These are phyloP conservation scores for Peromyscus aztecus DNA, from an alignment of 2,797 vertebrate genomes.

Conservation along the genomic window DNA sequence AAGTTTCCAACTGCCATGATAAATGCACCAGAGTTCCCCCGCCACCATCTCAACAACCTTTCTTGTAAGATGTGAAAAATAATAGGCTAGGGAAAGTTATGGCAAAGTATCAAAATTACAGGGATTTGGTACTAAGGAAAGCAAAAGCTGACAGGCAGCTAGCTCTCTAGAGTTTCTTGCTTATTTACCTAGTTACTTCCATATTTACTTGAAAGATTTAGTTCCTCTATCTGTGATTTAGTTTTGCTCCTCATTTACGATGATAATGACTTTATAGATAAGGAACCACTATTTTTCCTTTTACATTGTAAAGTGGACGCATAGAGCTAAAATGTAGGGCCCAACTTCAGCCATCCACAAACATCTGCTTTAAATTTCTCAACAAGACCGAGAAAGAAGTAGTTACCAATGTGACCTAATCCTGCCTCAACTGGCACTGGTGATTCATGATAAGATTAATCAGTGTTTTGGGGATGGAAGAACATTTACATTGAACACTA, in stretches of 20 bases:
- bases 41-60: constrained; percentile 13
- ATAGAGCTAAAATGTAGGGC: not conserved
- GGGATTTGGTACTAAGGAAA: not conserved
- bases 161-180: not conserved
- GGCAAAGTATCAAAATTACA: not conserved
- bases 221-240: not conserved
- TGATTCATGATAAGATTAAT: not conserved
- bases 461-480: not conserved
- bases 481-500: not conserved
- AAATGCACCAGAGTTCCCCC: not conserved
- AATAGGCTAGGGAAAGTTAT: constrained; percentile 45
- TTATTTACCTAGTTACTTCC: constrained; percentile 30
- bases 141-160: not conserved
- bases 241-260: not conserved
- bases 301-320: constrained; percentile 36
- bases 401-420: not conserved
- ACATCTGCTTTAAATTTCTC: not conserved
- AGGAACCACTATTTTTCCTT: not conserved
- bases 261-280: not conserved
- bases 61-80: constrained; percentile 53
- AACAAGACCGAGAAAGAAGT: not conserved
- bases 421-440: not conserved
- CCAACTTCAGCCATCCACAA: not conserved
- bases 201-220: not conserved
- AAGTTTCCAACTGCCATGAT: constrained; percentile 52